phyloP scores from a whole-genome alignment of 1,140 invertebrate species.

The Dryas iulia region DNA sequence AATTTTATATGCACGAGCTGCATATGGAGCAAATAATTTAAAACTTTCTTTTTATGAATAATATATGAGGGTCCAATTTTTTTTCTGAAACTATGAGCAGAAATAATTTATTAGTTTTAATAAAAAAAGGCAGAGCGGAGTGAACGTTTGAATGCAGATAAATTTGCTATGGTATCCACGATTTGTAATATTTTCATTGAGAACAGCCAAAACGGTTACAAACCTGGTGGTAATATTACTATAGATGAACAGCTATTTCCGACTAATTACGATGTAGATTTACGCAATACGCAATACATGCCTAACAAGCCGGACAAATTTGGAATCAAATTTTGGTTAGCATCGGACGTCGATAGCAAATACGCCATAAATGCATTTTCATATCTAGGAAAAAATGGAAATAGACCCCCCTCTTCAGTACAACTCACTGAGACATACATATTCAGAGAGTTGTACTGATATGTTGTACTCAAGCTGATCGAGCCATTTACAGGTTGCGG shows the following conservation, averaged over 20 bases:
- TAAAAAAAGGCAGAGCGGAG: constrained; percentile 14
- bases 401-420: neutral
- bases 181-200: constrained; percentile 27
- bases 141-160: constrained; percentile 21
- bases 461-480: constrained; percentile 18
- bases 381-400: constrained; percentile 31
- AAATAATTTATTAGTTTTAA: constrained; percentile 13
- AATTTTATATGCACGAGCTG: constrained; percentile 4
- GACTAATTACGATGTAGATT: constrained; percentile 20
- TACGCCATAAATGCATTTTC: constrained; percentile 27
- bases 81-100: neutral
- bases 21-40: constrained; percentile 2
- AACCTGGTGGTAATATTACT: constrained; percentile 25
- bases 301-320: constrained; percentile 28
- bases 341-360: constrained; percentile 21
- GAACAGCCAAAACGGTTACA: constrained; percentile 17
- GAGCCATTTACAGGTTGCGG: constrained; percentile 15
- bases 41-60: neutral
- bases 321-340: constrained; percentile 34
- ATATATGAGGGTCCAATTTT: neutral
- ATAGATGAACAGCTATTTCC: constrained; percentile 20
- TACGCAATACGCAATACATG: constrained; percentile 26
- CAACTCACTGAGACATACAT: constrained; percentile 17
- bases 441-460: too few relatives aligned
- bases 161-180: constrained; percentile 22